phyloP scores from a whole-genome alignment of 2,888 invertebrate species.

The Galeruca laticollis region DNA sequence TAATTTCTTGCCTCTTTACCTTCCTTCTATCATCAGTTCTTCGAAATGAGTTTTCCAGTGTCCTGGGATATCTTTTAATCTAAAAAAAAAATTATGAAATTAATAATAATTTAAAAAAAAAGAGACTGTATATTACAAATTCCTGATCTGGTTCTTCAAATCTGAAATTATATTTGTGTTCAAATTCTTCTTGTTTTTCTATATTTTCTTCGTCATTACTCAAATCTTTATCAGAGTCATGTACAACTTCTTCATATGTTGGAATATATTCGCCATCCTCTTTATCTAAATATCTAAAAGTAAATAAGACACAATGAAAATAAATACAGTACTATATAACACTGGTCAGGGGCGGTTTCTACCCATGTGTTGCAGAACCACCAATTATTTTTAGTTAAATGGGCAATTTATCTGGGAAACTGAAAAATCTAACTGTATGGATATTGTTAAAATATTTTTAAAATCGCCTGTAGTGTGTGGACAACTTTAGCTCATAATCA shows the following conservation, averaged over 20 bases:
- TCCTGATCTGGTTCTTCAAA: conserved; percentile 97
- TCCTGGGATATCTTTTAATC: conserved; percentile 93
- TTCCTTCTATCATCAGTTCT: conserved; percentile 84
- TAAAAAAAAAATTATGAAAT: conserved; percentile 60
- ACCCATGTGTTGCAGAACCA: too few species aligned
- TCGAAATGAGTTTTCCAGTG: conserved; percentile 82
- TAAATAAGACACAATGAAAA: conserved; percentile 10
- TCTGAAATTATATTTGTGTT: conserved; percentile 94
- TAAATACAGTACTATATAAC: neutral
- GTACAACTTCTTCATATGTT: conserved; percentile 76
- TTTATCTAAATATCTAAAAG: conserved; percentile 67
- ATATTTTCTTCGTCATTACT: conserved; percentile 85
- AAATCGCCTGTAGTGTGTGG: too few species aligned
- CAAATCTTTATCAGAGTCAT: conserved; percentile 71
- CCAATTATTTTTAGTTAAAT: too few species aligned
- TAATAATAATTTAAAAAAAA: conserved; percentile 20
- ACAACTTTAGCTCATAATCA: too few species aligned
- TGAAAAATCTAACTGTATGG: too few species aligned
- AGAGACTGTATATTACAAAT: conserved; percentile 72
- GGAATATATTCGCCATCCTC: conserved; percentile 70
- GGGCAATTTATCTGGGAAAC: too few species aligned
- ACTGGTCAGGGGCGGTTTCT: too few species aligned
- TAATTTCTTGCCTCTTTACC: conserved; percentile 80
- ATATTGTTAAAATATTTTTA: too few species aligned
- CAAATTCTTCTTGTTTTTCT: conserved; percentile 89